phyloP scores from a whole-genome alignment of 1,140 invertebrate genomes.

The Lethocerus indicus region DNA sequence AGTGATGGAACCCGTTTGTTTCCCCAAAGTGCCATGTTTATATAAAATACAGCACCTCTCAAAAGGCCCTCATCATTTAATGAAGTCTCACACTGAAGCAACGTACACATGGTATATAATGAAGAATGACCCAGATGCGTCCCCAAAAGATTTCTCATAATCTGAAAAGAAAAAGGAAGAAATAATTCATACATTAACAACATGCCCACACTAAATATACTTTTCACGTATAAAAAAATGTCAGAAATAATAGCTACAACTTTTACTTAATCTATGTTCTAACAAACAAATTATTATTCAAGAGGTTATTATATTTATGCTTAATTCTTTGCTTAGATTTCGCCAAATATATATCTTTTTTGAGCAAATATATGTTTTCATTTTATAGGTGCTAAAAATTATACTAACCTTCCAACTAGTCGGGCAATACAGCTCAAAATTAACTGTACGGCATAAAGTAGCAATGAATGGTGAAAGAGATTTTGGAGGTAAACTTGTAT shows the following conservation, averaged over 20 bases:
- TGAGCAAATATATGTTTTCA: too few species aligned
- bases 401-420: conserved; percentile 83
- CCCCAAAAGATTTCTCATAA: conserved; percentile 80
- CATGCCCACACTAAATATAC: too few species aligned
- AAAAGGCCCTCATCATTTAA: conserved; percentile 38
- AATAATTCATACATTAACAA: too few species aligned
- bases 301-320: background rate
- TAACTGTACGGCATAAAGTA: conserved; percentile 75
- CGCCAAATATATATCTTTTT: too few species aligned
- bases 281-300: conserved; percentile 4
- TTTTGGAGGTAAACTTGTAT: conserved; percentile 68
- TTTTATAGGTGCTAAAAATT: too few species aligned
- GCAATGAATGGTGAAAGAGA: conserved; percentile 62
- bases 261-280: too few species aligned
- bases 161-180: conserved; percentile 32
- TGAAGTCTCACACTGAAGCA: conserved; percentile 42
- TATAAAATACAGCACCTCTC: conserved; percentile 73
- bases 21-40: conserved; percentile 72
- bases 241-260: too few species aligned
- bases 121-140: conserved; percentile 81
- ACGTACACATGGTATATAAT: conserved; percentile 64
- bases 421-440: conserved; percentile 58
- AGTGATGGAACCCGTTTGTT: conserved; percentile 49
- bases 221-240: too few species aligned
- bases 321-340: too few species aligned